Conservation (phyloP, 2,888 invertebrate species). For the Trichopoda pennipes region DNA sequence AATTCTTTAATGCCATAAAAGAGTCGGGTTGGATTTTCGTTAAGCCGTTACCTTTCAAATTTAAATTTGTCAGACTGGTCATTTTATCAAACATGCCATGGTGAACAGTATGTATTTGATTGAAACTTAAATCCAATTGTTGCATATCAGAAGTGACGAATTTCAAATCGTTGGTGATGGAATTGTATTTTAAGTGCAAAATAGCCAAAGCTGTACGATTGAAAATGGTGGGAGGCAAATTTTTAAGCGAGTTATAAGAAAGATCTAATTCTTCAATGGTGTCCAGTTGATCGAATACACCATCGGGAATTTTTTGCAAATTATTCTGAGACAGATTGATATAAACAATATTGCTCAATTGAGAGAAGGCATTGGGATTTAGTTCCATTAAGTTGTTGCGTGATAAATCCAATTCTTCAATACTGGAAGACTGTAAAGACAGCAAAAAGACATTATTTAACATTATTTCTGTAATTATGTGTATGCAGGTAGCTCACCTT, state of each 20-base stretch:
- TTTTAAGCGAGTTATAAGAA: conserved; percentile 86
- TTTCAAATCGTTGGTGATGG: conserved; percentile 84
- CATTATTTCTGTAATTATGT: not conserved
- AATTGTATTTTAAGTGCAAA: conserved; percentile 86
- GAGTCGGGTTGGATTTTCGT: conserved; percentile 86
- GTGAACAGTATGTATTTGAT: conserved; percentile 85
- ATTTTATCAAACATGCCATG: conserved; percentile 85
- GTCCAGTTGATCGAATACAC: conserved; percentile 83
- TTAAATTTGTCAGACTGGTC: conserved; percentile 85
- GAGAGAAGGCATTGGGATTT: conserved; percentile 84
- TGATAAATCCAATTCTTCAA: conserved; percentile 87
- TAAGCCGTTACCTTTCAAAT: conserved; percentile 87
- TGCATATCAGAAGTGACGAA: conserved; percentile 85
- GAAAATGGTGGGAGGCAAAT: conserved; percentile 85
- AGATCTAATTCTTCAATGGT: conserved; percentile 88
- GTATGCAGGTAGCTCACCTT: conserved; percentile 73
- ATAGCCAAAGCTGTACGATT: conserved; percentile 86
- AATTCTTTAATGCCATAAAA: conserved; percentile 85
- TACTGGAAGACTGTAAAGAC: conserved; percentile 81
- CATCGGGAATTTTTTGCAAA: conserved; percentile 82
- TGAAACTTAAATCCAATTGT: conserved; percentile 86
- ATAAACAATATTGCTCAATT: conserved; percentile 85
- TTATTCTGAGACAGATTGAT: conserved; percentile 87
- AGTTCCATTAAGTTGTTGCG: conserved; percentile 86
- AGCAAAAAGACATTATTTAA: not conserved